Conservation (phyloP, 2,888 invertebrate species). For the Acleris emargana region DNA sequence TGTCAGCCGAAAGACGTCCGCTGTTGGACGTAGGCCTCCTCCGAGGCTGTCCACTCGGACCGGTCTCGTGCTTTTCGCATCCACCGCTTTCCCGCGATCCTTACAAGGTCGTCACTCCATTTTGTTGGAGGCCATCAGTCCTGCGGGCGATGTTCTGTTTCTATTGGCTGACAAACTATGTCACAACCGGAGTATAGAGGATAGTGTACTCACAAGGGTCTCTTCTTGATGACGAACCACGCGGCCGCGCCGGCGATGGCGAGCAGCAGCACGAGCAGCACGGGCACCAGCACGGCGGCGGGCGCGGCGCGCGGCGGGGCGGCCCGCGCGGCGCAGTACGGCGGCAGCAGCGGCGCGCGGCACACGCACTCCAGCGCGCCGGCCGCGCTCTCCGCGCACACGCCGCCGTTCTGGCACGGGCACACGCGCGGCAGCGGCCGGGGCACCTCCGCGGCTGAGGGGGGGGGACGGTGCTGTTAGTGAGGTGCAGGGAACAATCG, state of each 20-base stretch:
- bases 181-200: no score
- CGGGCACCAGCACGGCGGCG: conserved; percentile 91
- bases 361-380: conserved; percentile 87
- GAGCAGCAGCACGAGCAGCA: conserved; percentile 90
- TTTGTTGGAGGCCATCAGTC: no score
- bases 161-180: no score
- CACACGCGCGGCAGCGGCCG: conserved; percentile 91
- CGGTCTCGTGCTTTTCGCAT: no score
- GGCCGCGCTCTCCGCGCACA: conserved; percentile 83
- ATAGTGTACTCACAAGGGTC: conserved; percentile 87
- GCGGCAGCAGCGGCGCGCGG: conserved; percentile 86
- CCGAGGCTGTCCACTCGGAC: no score
- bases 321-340: conserved; percentile 85
- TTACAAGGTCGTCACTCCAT: no score
- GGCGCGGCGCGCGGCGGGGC: conserved; percentile 85
- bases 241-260: conserved; percentile 89
- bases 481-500: no score
- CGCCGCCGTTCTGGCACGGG: conserved; percentile 93
- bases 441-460: conserved; percentile 87
- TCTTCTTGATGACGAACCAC: conserved; percentile 91
- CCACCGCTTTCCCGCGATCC: no score
- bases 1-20: no score
- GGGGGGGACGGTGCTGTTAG: neutral
- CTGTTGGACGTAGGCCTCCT: no score
- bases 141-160: no score